Evolutionary conservation across 2,113 vertebrate genomes (phyloP), one percentile per base, ranked within the genome.

Genomic region (Sceloporus tristichus): DNA sequence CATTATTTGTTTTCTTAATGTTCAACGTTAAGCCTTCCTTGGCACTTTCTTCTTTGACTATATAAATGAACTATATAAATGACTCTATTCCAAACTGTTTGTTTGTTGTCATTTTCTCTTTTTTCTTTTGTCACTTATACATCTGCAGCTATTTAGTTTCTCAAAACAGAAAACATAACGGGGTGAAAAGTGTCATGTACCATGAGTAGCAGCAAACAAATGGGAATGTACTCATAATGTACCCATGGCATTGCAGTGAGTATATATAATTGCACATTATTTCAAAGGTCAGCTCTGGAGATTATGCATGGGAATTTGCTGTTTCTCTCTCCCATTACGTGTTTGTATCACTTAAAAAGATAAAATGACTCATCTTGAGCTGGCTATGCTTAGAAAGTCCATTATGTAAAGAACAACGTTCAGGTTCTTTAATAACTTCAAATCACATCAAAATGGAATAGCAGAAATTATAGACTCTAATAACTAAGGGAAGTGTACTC

Each of bases 121-220:
- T 62, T 65, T 66, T 25, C 65, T 66, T 65, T 18, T 79, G 42
- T 68, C 75, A 70, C 5, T 53, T 53, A 78, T 86, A n/a, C 21
- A 3, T 86, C 38, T 78, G 59, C 40, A 68, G 53, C 21, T 74
- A 54, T 86, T 53, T 68, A 27, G 16, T 85, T 77, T 85, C n/a
- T 29, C 19, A 53, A 65, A 85, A 78, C 40, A 21, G 38, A 11
- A 53, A 56, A 65, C 10, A 29, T 42, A 77, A 19, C 13, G 13
- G 42, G 71, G n/a, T 56, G 6, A 54, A 71, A 13, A 25, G 10
- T 38, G 16, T 84, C 4, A 75, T 34, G 40, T 38, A 19, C 75
- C 34, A 53, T 11, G 18, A 21, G 18, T 23, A 68, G 18, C 66
- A 79, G 62, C 42, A 53, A 86, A 70, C 54, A 68, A 25, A 1